Percentiles rank a stretch among this genome's conserved stretches.
Conservation (phyloP, 2,797 vertebrate genomes). For the Hemitrygon akajei region DNA sequence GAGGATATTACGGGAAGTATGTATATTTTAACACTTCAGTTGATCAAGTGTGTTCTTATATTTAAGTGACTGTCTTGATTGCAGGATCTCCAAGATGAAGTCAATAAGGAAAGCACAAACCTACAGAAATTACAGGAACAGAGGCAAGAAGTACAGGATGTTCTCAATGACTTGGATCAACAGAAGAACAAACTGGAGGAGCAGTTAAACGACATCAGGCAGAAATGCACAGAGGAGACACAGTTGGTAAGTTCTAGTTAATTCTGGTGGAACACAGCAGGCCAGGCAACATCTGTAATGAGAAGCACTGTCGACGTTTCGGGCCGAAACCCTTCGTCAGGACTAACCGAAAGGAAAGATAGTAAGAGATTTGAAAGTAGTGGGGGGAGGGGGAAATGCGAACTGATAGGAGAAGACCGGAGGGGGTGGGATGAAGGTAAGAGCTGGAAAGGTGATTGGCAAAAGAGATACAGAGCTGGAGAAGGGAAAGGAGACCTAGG, state of each 20-base stretch:
- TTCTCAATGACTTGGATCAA: slow-evolving; percentile 80
- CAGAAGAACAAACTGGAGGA: slow-evolving; percentile 84
- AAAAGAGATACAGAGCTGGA: too few species aligned
- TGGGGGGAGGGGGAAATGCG: too few species aligned
- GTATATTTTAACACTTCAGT: not conserved
- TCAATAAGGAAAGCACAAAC: slow-evolving; percentile 74
- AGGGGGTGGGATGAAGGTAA: too few species aligned
- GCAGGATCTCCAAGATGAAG: slow-evolving; percentile 89
- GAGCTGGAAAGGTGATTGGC: too few species aligned
- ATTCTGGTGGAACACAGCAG: too few species aligned
- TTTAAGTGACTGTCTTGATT: slow-evolving; percentile 17
- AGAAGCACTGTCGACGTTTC: too few species aligned
- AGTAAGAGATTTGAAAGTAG: too few species aligned
- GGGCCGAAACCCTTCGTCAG: too few species aligned
- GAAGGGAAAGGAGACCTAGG: too few species aligned
- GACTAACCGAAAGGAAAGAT: too few species aligned
- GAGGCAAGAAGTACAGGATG: slow-evolving; percentile 83
- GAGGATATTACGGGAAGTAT: slow-evolving; percentile 35
- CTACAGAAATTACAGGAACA: slow-evolving; percentile 79
- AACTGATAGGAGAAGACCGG: too few species aligned
- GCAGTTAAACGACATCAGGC: slow-evolving; percentile 76
- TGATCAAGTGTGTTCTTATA: not conserved
- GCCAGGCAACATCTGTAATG: too few species aligned
- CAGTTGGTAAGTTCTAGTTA: slow-evolving; percentile 64
- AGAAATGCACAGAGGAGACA: slow-evolving; percentile 80